Base-by-base conservation (phyloP, 2,113 vertebrate species). In the Onychostruthus taczanowskii region DNA sequence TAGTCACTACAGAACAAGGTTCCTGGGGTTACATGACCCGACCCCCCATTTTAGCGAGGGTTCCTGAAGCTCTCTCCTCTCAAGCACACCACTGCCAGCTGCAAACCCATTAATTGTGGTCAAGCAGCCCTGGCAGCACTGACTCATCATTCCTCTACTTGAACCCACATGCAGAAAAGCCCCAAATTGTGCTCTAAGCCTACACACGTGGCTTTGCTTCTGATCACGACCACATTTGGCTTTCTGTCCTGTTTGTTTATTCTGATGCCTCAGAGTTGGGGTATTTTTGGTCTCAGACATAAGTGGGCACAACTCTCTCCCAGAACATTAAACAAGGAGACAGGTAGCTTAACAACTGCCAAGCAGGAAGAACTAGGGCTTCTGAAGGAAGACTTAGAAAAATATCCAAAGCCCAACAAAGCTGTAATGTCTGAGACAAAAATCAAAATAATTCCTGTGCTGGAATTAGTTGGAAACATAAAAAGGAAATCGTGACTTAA, bases 401-500 rank as follows among this genome's bases (percentile, higher is more conserved):
- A 66, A 41, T 37, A 70, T 14, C 52, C 41, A 56, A 80, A 90
- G 82, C 64, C 44, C 76, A 95, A 86, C 39, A 81, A 90, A 86
- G 28, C 44, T 87, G 49, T 77, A 81, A 72, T 31, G 44, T 37
- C 68, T 86, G 63, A 87, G 63, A 88, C 55, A 92, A 94, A 90
- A 85, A 70, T 67, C 63, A 93, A 49, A 94, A 84, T 92, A 90
- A 94, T 90, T 70, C 64, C 61, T 33, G 18, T 61, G 52, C 69
- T 86, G 81, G 90, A 94, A 31, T 94, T 93, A 96, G 59, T 50
- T 83, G 26, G 82, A 95, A 68, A 88, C 68, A 75, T 64, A 92
- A 63, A 84, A 97, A 94, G 92, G 72, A 96, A 95, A 88, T 63
- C 0, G 0, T 90, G 80, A 58, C 88, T 89, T 92, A 87, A 96